phyloP scores from a whole-genome alignment of 2,888 invertebrate genomes.

The Tetheella fluctuosa region DNA sequence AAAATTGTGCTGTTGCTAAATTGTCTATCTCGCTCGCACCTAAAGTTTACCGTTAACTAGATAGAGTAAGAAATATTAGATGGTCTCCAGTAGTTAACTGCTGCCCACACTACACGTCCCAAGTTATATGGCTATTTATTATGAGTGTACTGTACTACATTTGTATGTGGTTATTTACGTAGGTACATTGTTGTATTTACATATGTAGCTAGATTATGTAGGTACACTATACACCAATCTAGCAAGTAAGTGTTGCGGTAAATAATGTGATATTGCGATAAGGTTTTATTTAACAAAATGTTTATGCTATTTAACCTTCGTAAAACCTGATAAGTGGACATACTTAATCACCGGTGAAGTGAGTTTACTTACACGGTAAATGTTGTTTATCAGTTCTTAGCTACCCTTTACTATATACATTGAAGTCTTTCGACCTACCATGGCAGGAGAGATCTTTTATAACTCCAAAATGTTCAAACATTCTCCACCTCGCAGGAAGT shows the following conservation, averaged over 20 bases:
- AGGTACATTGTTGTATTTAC: slow-evolving; percentile 10
- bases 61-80: slow-evolving; percentile 52
- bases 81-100: slow-evolving; percentile 47
- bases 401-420: not conserved
- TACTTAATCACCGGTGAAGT: not conserved
- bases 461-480: too few relatives aligned
- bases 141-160: slow-evolving; percentile 32
- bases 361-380: slow-evolving; percentile 3
- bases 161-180: slow-evolving; percentile 27
- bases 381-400: not conserved
- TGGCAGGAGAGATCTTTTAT: too few relatives aligned
- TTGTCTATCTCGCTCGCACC: slow-evolving; percentile 47
- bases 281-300: slow-evolving; percentile 18
- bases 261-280: slow-evolving; percentile 30
- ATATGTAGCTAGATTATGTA: not conserved
- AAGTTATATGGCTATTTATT: slow-evolving; percentile 49
- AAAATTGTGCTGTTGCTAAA: slow-evolving; percentile 37
- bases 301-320: slow-evolving; percentile 22
- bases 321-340: slow-evolving; percentile 7
- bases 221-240: not conserved
- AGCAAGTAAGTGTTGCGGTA: slow-evolving; percentile 35
- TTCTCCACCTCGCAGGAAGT: not conserved
- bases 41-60: slow-evolving; percentile 28
- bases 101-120: slow-evolving; percentile 67
- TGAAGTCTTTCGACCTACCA: too few relatives aligned